Evolutionary conservation across 1,140 invertebrate species (phyloP).

Genomic region (Drosophila pseudoobscura): DNA sequence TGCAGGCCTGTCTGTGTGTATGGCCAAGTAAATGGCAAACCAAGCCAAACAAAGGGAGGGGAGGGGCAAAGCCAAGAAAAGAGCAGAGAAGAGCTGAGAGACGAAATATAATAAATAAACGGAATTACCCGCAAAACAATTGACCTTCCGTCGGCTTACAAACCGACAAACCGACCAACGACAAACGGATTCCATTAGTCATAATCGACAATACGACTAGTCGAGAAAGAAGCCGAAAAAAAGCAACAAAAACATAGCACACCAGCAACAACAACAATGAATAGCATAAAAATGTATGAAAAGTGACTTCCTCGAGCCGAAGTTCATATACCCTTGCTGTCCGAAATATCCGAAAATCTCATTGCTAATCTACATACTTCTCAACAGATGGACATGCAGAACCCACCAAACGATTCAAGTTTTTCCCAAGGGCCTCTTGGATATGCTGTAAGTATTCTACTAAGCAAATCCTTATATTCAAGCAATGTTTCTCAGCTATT

Average conservation of each 20-base stretch:
- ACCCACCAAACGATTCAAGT: no score
- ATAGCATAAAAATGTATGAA: conserved; percentile 22
- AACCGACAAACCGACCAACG: conserved; percentile 48
- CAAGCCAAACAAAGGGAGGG: conserved; percentile 38
- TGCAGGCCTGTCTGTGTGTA: conserved; percentile 34
- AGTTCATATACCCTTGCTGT: no score
- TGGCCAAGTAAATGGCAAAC: conserved; percentile 58
- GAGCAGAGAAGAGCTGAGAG: conserved; percentile 14
- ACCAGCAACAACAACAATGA: conserved; percentile 34
- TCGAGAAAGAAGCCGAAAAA: conserved; percentile 68
- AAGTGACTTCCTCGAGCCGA: no score
- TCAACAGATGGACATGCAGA: no score
- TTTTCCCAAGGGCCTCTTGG: no score
- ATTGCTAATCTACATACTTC: no score
- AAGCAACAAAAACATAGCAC: conserved; percentile 21
- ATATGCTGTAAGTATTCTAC: no score
- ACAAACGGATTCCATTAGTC: conserved; percentile 66
- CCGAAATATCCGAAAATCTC: no score
- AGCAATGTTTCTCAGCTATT: no score
- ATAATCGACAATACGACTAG: conserved; percentile 67
- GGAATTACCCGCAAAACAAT: conserved; percentile 76
- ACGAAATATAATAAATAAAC: conserved; percentile 48
- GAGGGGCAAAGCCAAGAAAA: conserved; percentile 19
- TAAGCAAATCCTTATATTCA: no score
- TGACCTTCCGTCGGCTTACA: conserved; percentile 73